Evolutionary conservation across 1,140 invertebrate genomes (phyloP), one percentile per base, ranked within the genome.

Genomic region (Macrotrachela quadricornifera): DNA sequence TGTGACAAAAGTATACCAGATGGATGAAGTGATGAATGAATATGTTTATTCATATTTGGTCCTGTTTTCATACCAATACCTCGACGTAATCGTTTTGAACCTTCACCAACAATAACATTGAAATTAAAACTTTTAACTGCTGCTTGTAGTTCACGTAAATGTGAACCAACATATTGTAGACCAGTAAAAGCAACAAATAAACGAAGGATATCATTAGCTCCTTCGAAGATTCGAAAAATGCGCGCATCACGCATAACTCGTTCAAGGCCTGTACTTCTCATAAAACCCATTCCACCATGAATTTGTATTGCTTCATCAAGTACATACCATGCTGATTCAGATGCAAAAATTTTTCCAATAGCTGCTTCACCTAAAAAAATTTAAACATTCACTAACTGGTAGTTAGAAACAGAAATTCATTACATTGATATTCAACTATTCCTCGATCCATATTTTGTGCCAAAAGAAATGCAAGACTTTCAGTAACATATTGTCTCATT

Each of bases 201-300:
- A 44, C 91, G 73, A n/a, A 99, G 74, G 68, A 97, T 91, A 66
- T 99, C 94, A 68, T 97, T 99, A 36, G 88, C 88, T 62, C 94
- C 94, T 73, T 99, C 94, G 69, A 97, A 99, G 61, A 99, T 99
- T 63, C 91, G 75, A 76, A 97, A 99, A 60, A 99, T 94, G 59
- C 92, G 76, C 41, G 96, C 65, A 73, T 97, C 91, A 59, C 92
- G 75, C 71, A 96, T 69, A 11, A 96, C 78, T 63, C 82, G 77
- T 73, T 97, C 92, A 6, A 97, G 67, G 1, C 85, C 85, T 44
- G 81, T 75, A 57, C 65, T 65, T 71, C 80, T 83, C 92, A 99
- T 99, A 73, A 80, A 99, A 40, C 92, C 92, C 59, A 76, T 74
- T 0, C 77, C 73, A 18, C 74, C 75, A 15, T 74, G 57, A 47